Conservation (phyloP, 2,797 vertebrate species). For the Rhabdomys pumilio region DNA sequence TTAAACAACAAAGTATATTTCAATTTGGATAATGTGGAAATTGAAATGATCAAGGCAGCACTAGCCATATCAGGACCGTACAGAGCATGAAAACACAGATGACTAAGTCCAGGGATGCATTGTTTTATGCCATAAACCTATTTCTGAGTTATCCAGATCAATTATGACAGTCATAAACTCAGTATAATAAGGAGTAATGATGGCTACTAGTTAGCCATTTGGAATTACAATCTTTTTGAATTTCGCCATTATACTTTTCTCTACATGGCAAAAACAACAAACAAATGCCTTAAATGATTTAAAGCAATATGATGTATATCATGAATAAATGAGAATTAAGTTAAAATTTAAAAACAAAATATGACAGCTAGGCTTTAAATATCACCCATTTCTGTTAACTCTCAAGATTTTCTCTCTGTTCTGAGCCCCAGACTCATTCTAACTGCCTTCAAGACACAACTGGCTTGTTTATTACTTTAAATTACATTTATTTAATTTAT, state of each 20-base stretch:
- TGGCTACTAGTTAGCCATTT: conserved; percentile 32
- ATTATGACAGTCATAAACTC: not conserved
- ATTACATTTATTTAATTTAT: not conserved
- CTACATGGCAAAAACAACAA: not conserved
- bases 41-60: not conserved
- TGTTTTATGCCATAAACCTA: conserved; percentile 37
- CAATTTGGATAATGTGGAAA: not conserved
- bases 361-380: not conserved
- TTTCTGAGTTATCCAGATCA: conserved; percentile 2
- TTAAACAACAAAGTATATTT: conserved; percentile 27
- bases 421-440: not conserved
- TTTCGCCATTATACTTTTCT: conserved; percentile 23
- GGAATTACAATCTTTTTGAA: not conserved
- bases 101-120: not conserved
- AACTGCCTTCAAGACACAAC: not conserved
- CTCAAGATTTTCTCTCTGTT: not conserved
- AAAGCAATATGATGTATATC: not conserved
- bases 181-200: not conserved
- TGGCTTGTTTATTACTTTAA: not conserved
- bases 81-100: not conserved
- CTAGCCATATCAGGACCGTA: not conserved
- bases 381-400: not conserved
- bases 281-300: not conserved
- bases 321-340: conserved; percentile 25
- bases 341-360: conserved; percentile 38